These are phyloP conservation scores for Regulus satrapa DNA, from an alignment of 2,113 vertebrate genomes.

Conservation along the genomic window DNA sequence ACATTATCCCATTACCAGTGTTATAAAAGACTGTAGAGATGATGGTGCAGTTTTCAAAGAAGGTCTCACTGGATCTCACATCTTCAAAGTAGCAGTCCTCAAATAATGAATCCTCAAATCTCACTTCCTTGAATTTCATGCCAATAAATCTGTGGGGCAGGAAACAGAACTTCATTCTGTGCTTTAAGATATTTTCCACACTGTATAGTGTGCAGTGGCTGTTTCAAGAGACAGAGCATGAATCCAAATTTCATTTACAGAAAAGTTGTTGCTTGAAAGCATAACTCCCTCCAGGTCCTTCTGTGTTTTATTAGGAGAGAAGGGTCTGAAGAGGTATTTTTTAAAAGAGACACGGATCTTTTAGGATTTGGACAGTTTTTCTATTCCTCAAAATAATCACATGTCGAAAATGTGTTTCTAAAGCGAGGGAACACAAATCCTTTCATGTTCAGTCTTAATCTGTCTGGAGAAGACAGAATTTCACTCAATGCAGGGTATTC, in stretches of 20 bases:
- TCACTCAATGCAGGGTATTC: background rate
- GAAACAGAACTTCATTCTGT: background rate
- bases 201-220: background rate
- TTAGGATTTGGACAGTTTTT: background rate
- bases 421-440: background rate
- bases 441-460: background rate
- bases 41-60: conserved; percentile 95
- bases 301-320: background rate
- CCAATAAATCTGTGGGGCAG: conserved; percentile 81
- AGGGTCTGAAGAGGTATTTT: background rate
- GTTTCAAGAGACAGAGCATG: background rate
- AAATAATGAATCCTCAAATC: conserved; percentile 89
- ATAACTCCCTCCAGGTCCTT: background rate
- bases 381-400: background rate
- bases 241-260: background rate
- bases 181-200: background rate
- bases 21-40: conserved; percentile 88
- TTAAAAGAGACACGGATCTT: background rate
- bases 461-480: background rate
- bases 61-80: conserved; percentile 86
- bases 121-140: conserved; percentile 92
- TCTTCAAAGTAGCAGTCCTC: conserved; percentile 96
- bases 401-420: background rate
- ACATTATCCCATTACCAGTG: conserved; percentile 77
- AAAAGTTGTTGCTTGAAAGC: background rate